Evolutionary conservation across 2,888 invertebrate species (phyloP).

Genomic region (Drosophila multiciliata): DNA sequence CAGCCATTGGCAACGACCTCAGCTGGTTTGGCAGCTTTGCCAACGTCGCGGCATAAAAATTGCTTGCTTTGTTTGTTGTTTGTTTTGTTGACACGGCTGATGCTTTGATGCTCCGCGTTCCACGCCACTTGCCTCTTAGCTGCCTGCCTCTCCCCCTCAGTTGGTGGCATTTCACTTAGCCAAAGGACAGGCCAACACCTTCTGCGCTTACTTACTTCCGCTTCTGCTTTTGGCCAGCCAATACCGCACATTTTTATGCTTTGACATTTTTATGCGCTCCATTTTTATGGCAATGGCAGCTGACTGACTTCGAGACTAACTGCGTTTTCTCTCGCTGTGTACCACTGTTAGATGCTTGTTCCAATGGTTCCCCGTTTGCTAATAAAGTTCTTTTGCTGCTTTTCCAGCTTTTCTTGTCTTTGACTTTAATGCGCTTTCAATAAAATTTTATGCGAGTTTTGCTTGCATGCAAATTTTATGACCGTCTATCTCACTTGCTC

Average conservation of each 20-base stretch:
- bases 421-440: slow-evolving; percentile 79
- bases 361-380: slow-evolving; percentile 70
- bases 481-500: slow-evolving; percentile 11
- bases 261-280: slow-evolving; percentile 73
- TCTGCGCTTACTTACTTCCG: slow-evolving; percentile 20
- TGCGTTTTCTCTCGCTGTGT: slow-evolving; percentile 18
- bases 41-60: slow-evolving; percentile 69
- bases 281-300: slow-evolving; percentile 75
- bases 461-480: slow-evolving; percentile 78
- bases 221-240: slow-evolving; percentile 44
- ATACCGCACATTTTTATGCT: slow-evolving; percentile 60
- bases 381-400: slow-evolving; percentile 70
- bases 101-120: slow-evolving; percentile 44
- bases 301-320: slow-evolving; percentile 75
- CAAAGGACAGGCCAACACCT: slow-evolving; percentile 35
- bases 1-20: slow-evolving; percentile 52
- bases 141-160: neutral
- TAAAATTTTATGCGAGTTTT: slow-evolving; percentile 77
- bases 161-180: slow-evolving; percentile 59
- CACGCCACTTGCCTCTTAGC: neutral
- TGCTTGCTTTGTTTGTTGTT: slow-evolving; percentile 72
- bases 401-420: slow-evolving; percentile 68
- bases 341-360: slow-evolving; percentile 36
- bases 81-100: slow-evolving; percentile 68
- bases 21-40: slow-evolving; percentile 60